These are phyloP conservation scores for Cryptocephalus primarius DNA, from an alignment of 2,888 invertebrate species.

Conservation along the genomic window DNA sequence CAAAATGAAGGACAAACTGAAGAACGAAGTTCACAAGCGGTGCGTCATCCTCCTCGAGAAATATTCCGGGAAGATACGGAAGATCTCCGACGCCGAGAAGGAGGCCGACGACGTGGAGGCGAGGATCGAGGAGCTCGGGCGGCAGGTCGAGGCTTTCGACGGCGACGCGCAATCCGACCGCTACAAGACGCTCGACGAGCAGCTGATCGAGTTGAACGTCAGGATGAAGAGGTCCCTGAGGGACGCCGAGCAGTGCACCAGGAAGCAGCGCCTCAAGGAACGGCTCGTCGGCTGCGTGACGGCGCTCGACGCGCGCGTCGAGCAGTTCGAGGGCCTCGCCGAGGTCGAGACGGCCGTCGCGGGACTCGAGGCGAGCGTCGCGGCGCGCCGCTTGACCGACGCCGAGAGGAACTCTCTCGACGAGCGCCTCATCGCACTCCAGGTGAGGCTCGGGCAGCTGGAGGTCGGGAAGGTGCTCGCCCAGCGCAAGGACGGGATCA, in stretches of 20 bases:
- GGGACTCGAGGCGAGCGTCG: constrained; percentile 4
- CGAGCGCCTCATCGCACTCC: constrained; percentile 18
- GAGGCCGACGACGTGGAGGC: constrained; percentile 1
- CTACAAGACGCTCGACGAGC: constrained; percentile 11
- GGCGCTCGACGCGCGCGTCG: constrained; percentile 9
- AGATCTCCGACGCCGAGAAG: neutral
- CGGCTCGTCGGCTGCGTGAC: constrained; percentile 8
- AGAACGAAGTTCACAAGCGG: neutral
- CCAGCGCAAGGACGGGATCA: constrained; percentile 11
- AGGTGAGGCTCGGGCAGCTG: constrained; percentile 15
- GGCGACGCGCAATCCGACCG: constrained; percentile 6
- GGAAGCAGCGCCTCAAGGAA: constrained; percentile 7
- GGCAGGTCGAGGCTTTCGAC: constrained; percentile 3
- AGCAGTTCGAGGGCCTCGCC: constrained; percentile 7
- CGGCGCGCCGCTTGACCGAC: constrained; percentile 3
- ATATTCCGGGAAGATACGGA: neutral
- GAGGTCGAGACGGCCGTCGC: constrained; percentile 10
- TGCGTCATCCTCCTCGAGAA: neutral
- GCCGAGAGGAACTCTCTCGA: constrained; percentile 15
- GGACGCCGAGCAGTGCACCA: constrained; percentile 2
- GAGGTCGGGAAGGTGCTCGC: constrained; percentile 11
- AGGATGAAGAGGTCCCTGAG: constrained; percentile 6
- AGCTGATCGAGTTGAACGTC: constrained; percentile 5
- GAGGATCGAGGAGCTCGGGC: neutral
- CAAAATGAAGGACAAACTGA: neutral